These are phyloP conservation scores for Acinonyx jubatus DNA, from an alignment of 2,113 vertebrate genomes.

Conservation along the genomic window DNA sequence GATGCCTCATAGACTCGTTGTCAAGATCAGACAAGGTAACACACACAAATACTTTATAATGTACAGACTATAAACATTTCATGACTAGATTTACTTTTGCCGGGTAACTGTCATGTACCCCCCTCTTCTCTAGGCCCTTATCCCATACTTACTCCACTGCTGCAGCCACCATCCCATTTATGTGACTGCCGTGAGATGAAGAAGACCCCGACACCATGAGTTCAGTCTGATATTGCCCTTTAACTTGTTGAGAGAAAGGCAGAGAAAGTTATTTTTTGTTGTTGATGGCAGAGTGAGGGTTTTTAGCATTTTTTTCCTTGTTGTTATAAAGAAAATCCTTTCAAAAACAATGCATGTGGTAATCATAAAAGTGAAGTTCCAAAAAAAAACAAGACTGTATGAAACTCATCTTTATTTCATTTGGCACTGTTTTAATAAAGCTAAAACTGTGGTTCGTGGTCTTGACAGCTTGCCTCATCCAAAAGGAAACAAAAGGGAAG, in stretches of 20 bases:
- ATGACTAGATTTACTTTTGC: not conserved
- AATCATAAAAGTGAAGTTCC: conserved; percentile 60
- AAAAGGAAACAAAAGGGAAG: conserved; percentile 53
- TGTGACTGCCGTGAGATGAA: not conserved
- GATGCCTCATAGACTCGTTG: not conserved
- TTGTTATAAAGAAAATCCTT: conserved; percentile 57
- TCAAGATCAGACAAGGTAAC: not conserved
- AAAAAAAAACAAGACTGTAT: conserved; percentile 40
- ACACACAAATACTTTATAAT: not conserved
- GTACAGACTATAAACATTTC: not conserved
- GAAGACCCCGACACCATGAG: not conserved
- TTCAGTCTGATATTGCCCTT: not conserved
- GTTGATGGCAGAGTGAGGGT: not conserved
- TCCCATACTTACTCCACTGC: not conserved
- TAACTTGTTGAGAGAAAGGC: not conserved
- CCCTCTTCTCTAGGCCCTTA: not conserved
- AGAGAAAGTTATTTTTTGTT: not conserved
- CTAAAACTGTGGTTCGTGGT: conserved; percentile 60
- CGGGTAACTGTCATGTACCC: not conserved
- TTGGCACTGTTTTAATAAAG: conserved; percentile 67
- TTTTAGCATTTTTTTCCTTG: conserved; percentile 49
- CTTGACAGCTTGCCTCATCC: conserved; percentile 56
- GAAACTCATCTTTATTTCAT: conserved; percentile 65
- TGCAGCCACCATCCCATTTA: not conserved
- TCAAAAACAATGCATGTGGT: conserved; percentile 48